Conservation (phyloP, 1,140 invertebrate genomes). For the Hormaphis cornu region DNA sequence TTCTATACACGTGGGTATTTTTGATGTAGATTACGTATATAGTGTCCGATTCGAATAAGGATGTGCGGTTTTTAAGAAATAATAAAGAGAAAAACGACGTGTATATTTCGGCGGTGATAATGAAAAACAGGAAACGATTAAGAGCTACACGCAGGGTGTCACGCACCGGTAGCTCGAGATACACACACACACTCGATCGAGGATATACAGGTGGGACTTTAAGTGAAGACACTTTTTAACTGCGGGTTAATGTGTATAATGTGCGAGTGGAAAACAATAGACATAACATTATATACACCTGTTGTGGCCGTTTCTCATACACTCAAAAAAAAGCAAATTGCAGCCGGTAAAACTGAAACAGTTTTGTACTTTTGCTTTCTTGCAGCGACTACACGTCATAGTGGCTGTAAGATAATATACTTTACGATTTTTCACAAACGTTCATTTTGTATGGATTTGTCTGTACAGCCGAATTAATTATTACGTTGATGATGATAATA, state of each 20-base stretch:
- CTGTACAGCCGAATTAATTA: not conserved
- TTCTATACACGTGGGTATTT: too few relatives aligned
- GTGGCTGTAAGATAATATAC: not conserved
- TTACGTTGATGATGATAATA: too few relatives aligned
- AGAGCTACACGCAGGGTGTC: conserved; percentile 29
- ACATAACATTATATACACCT: conserved; percentile 31
- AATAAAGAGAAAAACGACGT: not conserved
- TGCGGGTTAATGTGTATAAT: conserved; percentile 22
- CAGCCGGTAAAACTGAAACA: not conserved
- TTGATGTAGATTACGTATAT: not conserved
- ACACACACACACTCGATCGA: not conserved
- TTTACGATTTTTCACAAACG: not conserved
- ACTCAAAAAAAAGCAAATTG: conserved; percentile 29
- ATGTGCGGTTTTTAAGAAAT: not conserved
- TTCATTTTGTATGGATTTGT: not conserved
- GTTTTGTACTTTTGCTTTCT: conserved; percentile 24
- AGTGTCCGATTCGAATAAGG: not conserved
- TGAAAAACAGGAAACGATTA: conserved; percentile 31
- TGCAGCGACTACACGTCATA: too few relatives aligned
- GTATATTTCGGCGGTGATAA: not conserved
- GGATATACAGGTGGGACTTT: conserved; percentile 25
- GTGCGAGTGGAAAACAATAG: conserved; percentile 25
- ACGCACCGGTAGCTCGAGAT: conserved; percentile 15
- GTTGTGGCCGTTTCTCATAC: conserved; percentile 24
- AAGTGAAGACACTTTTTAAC: conserved; percentile 29